Base-by-base conservation (phyloP, 2,888 invertebrate genomes). In the Choristoneura rosaceana region DNA sequence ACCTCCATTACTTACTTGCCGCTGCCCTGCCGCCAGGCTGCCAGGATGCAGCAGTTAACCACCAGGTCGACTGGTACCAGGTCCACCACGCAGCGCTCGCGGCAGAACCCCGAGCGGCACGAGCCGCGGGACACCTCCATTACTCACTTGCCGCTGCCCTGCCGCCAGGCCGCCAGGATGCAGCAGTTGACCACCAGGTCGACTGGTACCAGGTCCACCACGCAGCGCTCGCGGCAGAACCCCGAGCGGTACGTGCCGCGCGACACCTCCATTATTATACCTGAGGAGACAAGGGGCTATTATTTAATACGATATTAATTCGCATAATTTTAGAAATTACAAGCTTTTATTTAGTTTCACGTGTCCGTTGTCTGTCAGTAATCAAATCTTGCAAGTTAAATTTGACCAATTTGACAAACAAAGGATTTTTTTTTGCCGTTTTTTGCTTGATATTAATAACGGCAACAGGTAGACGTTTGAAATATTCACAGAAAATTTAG, bases 171-270 rank as follows among this genome's bases (percentile, higher is more conserved):
- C 0, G 97, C 97, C 34, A 97, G 95, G 71, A 99, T 97, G 84
- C 99, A 95, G 97, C 58, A 96, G 89, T 98, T 98, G 69, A 98
- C 97, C 0, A 98, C 98, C 83, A 97, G 95, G 87, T 99, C 99
- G 0, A 99, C 98, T 0, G 99, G 99, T 41, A 99, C 96, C 69
- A 99, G 94, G 87, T 99, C 99, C 67, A 98, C 97, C 7, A 96
- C 95, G 59, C 96, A 95, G 45, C 96, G 92, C 75, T 96, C 95
- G 69, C 97, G 95, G 74, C 98, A 98, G 87, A 98, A 97, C 38
- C 95, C 96, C 52, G 98, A 96, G 67, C 98, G 95, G 76, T 98
- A 96, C 0, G 98, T 96, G 0, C 99, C 99, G 47, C 97, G 95
- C 2, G 96, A 96, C 74, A 97, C 96, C 90, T 97, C 97, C 96